Conservation (phyloP, 2,888 invertebrate genomes). For the Callyntrura guangdongensis region DNA sequence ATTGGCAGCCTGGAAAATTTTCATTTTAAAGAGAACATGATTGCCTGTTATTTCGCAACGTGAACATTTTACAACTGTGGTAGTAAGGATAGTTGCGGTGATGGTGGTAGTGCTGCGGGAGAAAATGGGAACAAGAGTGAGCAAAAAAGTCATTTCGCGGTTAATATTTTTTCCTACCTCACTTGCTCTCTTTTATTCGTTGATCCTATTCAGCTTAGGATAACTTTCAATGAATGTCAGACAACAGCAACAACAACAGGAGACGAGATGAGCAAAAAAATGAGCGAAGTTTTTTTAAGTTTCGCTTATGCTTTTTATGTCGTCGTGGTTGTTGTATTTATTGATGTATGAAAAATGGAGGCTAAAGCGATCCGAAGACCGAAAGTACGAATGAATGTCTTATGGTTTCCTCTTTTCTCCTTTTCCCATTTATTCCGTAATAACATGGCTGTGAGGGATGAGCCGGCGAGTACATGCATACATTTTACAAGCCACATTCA, state of each 20-base stretch:
- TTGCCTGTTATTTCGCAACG: not conserved
- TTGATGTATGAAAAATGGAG: conserved; percentile 38
- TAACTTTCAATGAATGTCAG: not conserved
- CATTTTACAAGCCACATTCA: not conserved
- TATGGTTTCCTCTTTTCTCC: not conserved
- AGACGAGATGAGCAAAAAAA: not conserved
- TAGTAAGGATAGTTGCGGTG: not conserved
- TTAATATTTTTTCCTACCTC: conserved; percentile 33
- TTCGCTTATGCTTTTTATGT: conserved; percentile 10
- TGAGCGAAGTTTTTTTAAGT: not conserved
- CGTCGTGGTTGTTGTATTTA: not conserved
- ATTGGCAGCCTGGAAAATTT: not conserved
- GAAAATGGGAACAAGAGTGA: not conserved
- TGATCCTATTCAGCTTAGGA: conserved; percentile 30
- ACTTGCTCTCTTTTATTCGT: not conserved
- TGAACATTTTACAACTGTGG: no score
- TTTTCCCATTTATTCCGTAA: not conserved
- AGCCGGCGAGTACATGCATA: not conserved
- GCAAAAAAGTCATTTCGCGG: conserved; percentile 54
- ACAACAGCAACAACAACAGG: not conserved
- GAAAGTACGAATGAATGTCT: conserved; percentile 23
- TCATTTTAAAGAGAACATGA: not conserved
- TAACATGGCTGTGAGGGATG: not conserved
- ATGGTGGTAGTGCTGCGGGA: not conserved
- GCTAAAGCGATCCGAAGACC: conserved; percentile 14